A percentile compares a stretch with the other conserved stretches of the same genome.
Evolutionary conservation across 2,797 vertebrate species (phyloP).

Genomic region (Tympanoctomys barrerae): DNA sequence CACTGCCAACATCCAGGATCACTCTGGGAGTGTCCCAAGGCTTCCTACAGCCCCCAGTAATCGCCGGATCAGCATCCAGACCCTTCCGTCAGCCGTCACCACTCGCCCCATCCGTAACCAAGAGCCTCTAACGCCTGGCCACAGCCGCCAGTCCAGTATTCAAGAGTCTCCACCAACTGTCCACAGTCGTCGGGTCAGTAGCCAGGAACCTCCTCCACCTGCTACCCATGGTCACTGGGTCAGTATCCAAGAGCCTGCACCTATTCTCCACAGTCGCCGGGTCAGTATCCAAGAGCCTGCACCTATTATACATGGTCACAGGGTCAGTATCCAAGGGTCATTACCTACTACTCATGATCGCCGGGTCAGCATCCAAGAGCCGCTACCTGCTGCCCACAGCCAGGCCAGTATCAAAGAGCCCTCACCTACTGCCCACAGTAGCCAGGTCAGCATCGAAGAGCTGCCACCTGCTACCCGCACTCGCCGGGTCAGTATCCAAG

Average conservation of each 20-base stretch:
- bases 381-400: background rate
- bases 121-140: background rate
- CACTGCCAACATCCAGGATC: accelerated
- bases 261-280: accelerated
- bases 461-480: accelerated
- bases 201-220: accelerated
- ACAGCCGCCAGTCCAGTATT: background rate
- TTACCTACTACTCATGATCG: too few species aligned
- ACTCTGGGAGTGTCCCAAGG: accelerated
- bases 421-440: accelerated
- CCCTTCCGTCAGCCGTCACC: accelerated
- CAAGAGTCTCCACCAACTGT: background rate
- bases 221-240: accelerated
- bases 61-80: background rate
- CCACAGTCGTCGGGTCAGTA: accelerated
- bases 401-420: too few species aligned
- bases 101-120: background rate
- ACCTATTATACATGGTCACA: accelerated
- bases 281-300: background rate
- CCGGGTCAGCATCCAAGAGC: background rate
- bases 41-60: accelerated
- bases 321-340: background rate
- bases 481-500: background rate
- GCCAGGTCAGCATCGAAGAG: background rate
- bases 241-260: background rate